A percentile compares a stretch with the other conserved stretches of the same genome.
Evolutionary conservation across 2,888 invertebrate genomes (phyloP).

Genomic region (Gerosis bhagava): DNA sequence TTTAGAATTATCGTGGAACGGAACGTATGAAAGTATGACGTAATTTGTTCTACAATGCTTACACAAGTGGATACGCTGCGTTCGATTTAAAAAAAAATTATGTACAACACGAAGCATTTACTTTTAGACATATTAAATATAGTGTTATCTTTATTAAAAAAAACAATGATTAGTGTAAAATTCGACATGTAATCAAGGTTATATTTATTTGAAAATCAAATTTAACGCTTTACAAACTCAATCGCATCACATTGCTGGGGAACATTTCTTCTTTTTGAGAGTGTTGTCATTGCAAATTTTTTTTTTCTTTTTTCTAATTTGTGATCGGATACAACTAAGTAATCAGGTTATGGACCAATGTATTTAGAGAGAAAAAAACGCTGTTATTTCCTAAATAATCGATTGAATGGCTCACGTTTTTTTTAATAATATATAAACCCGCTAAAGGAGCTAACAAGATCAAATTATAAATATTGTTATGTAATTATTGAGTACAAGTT

Average conservation of each 20-base stretch:
- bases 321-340: constrained; percentile 45
- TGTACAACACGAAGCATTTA: constrained; percentile 82
- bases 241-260: constrained; percentile 71
- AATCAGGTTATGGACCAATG: constrained; percentile 73
- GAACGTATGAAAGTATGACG: constrained; percentile 49
- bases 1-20: constrained; percentile 69
- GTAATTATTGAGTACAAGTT: constrained; percentile 82
- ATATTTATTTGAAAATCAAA: constrained; percentile 62
- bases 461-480: constrained; percentile 82
- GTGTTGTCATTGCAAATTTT: constrained; percentile 51
- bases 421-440: constrained; percentile 53
- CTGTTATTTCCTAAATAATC: constrained; percentile 58
- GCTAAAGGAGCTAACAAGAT: constrained; percentile 72
- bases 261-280: constrained; percentile 49
- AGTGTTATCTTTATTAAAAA: constrained; percentile 72
- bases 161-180: constrained; percentile 56
- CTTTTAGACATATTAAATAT: constrained; percentile 79
- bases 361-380: constrained; percentile 57
- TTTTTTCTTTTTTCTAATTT: constrained; percentile 42
- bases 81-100: constrained; percentile 55
- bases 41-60: constrained; percentile 46
- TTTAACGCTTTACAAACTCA: constrained; percentile 62
- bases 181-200: constrained; percentile 54
- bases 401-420: constrained; percentile 61
- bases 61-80: constrained; percentile 39